Evolutionary conservation across 2,888 invertebrate genomes (phyloP), one percentile per base, ranked within the genome.

Genomic region (Brenthis ino): DNA sequence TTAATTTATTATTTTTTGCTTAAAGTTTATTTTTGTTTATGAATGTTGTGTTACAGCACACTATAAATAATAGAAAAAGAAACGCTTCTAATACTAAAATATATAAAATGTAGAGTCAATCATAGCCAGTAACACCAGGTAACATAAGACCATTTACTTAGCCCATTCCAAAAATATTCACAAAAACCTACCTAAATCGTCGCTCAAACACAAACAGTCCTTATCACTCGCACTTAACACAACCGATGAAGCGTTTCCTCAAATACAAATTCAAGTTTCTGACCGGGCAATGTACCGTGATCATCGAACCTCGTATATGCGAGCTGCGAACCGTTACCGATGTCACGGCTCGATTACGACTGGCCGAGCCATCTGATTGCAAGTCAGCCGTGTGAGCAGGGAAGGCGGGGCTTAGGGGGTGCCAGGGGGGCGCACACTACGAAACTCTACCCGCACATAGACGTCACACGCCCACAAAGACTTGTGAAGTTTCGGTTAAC

Each of bases 331-430:
- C 89, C 91, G 91, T 91, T 92, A 86, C 85, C 91, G 90, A 87
- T 88, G 87, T 84, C 88, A 92, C 91, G 93, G 93, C 93, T 92
- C 86, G 92, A 82, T 92, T 83, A 84, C 91, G 91, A 93, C 93
- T 93, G 93, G 88, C 90, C 90, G 85, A 88, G 87, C 91, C 90
- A 91, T 91, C 92, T 91, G 92, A 92, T 93, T 92, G 85, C 91
- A 91, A 93, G 81, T 93, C 89, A 93, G 89, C 93, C 93, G 93
- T 93, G 87, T 92, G 93, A 93, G 92, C 93, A 93, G 85, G 85
- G 79, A 77, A 78, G 92, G 91, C 88, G 89, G 88, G 80, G 91
- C 89, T 80, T 86, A 77, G 77, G 77, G 84, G 84, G 81, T 81
- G 85, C 84, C 84, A 80, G 79, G 89, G 88, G 87, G 86, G 75